Percentiles rank a stretch among this genome's conserved stretches.
Evolutionary conservation across 2,888 invertebrate genomes (phyloP).

Genomic region (Prenolepis imparis): DNA sequence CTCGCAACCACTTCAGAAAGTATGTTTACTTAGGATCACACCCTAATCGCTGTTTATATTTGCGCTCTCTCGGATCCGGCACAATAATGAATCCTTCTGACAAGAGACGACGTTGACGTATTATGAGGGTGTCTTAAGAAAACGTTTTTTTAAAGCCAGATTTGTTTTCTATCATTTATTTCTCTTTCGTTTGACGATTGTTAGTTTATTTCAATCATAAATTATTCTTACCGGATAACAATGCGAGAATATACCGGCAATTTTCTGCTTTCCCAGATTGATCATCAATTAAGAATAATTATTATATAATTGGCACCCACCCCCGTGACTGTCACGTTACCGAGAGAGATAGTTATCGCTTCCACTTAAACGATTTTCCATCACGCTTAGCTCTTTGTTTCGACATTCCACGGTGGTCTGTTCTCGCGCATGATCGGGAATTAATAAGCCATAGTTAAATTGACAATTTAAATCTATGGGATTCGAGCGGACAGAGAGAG

Average conservation of each 20-base stretch:
- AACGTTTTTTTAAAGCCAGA: neutral
- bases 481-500: constrained; percentile 58
- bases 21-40: constrained; percentile 72
- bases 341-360: neutral
- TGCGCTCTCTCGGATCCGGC: constrained; percentile 50
- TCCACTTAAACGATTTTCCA: constrained; percentile 24
- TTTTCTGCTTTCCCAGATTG: neutral
- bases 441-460: constrained; percentile 58
- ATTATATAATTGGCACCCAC: neutral
- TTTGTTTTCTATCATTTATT: neutral
- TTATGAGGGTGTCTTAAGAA: neutral
- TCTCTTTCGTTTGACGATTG: neutral
- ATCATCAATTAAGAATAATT: constrained; percentile 22
- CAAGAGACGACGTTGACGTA: constrained; percentile 30
- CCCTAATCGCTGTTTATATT: constrained; percentile 75
- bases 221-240: neutral
- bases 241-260: neutral
- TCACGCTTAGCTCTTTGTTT: constrained; percentile 26
- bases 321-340: neutral
- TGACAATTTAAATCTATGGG: constrained; percentile 52
- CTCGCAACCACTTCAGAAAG: constrained; percentile 56
- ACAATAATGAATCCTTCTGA: constrained; percentile 43
- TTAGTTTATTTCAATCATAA: neutral
- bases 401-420: constrained; percentile 21
- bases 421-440: constrained; percentile 33